Evolutionary conservation across 2,113 vertebrate species (phyloP), one percentile per base, ranked within the genome.

Genomic region (Menidia beryllina): DNA sequence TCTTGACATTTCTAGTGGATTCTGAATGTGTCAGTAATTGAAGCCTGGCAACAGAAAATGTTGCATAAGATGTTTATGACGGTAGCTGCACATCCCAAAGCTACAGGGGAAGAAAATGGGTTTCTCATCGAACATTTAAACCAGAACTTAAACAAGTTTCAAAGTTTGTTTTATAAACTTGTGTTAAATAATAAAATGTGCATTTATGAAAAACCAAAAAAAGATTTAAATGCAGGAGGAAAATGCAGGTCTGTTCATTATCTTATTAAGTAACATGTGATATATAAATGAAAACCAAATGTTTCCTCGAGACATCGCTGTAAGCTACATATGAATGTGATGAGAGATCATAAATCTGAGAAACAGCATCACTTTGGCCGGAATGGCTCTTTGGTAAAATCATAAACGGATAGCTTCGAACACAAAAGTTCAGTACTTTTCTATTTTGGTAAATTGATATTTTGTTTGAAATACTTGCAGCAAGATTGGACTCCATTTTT

Each of bases 401-500:
- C 34, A 48, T 55, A n/a, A 58, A 49, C 5, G 48, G 50, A 38
- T 39, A 13, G 65, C 43, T 45, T 59, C 14, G 48, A 62, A 47
- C 24, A 12, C 19, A 57, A 62, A 62, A 24, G 20, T 49, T 26
- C 27, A 63, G 53, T 69, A 25, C 51, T 36, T 21, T 9, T 8
- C 56, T 5, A 21, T 54, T 52, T n/a, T 9, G 38, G 48, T 19
- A 61, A 30, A 4, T 23, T 3, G 51, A 79, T 38, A 0, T 0
- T 51, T 61, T 24, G 24, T 30, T n/a, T 49, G 11, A 49, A 68
- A 23, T 59, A 38, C 49, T 51, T 21, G 1, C 4, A 41, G 2
- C 17, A 67, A n/a, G 21, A 57, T 30, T 4, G 39, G 9, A 63
- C 10, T 30, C 39, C 21, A 24, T 51, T 25, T n/a, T 24, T 55